These are phyloP conservation scores for Cyprinodon brontotheroides DNA, from an alignment of 2,113 vertebrate genomes.

Conservation along the genomic window DNA sequence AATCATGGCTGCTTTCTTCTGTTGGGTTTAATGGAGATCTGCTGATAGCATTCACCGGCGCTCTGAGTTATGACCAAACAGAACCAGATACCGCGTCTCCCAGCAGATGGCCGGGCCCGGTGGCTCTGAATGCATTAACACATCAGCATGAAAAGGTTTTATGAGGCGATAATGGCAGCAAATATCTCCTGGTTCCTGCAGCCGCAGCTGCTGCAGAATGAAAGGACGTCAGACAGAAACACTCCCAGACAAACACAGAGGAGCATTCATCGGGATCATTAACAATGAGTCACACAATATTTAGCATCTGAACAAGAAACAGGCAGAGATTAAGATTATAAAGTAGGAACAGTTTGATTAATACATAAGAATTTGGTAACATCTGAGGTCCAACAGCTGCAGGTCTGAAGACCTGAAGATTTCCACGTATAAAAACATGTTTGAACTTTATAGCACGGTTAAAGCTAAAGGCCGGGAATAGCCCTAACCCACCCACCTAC, in stretches of 20 bases:
- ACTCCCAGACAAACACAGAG: neutral
- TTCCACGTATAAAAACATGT: too few relatives aligned
- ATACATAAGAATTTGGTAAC: neutral
- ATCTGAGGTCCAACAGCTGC: neutral
- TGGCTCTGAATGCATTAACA: conserved; percentile 40
- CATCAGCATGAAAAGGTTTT: conserved; percentile 42
- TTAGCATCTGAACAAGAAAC: neutral
- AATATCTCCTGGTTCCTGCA: conserved; percentile 9
- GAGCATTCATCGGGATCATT: neutral
- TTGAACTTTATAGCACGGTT: too few relatives aligned
- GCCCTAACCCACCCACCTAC: too few relatives aligned
- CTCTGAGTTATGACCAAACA: conserved; percentile 38
- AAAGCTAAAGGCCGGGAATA: too few relatives aligned
- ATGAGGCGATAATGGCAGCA: conserved; percentile 59
- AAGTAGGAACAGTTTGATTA: neutral
- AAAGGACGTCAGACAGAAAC: neutral
- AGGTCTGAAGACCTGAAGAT: neutral
- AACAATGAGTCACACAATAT: neutral
- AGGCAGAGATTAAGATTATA: neutral
- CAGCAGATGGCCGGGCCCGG: conserved; percentile 26
- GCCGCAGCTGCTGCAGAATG: conserved; percentile 12
- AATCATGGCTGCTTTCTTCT: neutral
- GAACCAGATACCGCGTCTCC: conserved; percentile 10
- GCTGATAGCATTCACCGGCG: conserved; percentile 29
- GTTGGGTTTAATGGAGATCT: conserved; percentile 32